Evolutionary conservation across 2,797 vertebrate genomes (phyloP), one percentile per base, ranked within the genome.

Genomic region (Loriculus beryllinus): DNA sequence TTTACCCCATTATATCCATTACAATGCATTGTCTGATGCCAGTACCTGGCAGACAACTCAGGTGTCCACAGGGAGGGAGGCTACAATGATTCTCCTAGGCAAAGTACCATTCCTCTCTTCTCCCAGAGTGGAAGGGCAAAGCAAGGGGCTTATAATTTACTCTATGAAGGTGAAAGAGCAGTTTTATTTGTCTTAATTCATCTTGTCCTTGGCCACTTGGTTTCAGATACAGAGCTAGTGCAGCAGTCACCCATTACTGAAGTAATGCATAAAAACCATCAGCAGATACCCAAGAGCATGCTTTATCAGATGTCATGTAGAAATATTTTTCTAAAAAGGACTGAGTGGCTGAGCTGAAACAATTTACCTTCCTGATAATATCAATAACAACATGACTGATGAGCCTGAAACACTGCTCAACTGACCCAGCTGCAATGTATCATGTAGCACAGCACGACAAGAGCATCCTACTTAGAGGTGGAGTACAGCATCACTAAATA

Each of bases 361-460:
- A 68, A 56, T 83, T 71, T 94, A 43, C 57, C 33, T 71, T 90
- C 40, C 60, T 86, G 72, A 59, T 87, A 89, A 35, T n/a, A 95
- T 92, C 75, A 74, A 2, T 12, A 82, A 48, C 40, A 78, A 54
- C 48, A 5, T 19, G 71, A 82, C 56, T 25, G 60, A 69, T 39
- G 54, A 64, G 63, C 54, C 4, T 65, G 76, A 80, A 85, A 87
- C 0, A 2, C 45, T 54, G 64, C 39, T 90, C 22, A 48, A 6
- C 40, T 35, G 68, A 88, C 84, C 31, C 48, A 54, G 7, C 12
- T 35, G 62, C 43, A 57, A 15, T 17, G 68, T 14, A 35, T 56
- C n/a, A 13, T 1, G 16, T 23, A 42, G 52, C 57, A 37, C 7
- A 60, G 80, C 22, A 69, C 45, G 49, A 26, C 39, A 49, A 29